A percentile compares a stretch with the other conserved stretches of the same genome.
phyloP scores from a whole-genome alignment of 2,888 invertebrate genomes.

The Eudemis profundana region DNA sequence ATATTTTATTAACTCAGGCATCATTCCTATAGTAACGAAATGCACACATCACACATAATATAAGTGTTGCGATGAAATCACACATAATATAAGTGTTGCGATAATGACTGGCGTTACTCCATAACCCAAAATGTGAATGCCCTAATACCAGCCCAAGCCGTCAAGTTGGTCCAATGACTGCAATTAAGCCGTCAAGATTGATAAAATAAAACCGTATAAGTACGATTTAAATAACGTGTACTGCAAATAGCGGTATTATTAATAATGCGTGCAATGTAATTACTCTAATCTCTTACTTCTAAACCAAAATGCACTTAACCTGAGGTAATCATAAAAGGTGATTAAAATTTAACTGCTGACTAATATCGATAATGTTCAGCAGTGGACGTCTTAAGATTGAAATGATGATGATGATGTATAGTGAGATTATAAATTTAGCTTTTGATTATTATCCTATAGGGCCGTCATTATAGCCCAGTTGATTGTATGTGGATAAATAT shows the following conservation, averaged over 20 bases:
- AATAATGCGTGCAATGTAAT: constrained; percentile 12
- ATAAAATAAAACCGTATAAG: constrained; percentile 10
- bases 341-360: not conserved
- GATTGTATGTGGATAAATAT: no score
- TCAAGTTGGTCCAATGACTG: not conserved
- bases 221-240: not conserved
- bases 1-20: no score
- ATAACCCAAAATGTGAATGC: no score
- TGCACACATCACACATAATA: no score
- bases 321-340: no score
- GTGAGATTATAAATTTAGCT: no score
- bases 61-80: not conserved
- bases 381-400: no score
- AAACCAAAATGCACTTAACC: constrained; percentile 4
- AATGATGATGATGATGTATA: no score
- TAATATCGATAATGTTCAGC: not conserved
- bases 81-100: not conserved
- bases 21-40: no score
- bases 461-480: no score
- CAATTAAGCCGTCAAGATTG: constrained; percentile 27
- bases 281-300: not conserved
- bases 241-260: not conserved
- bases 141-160: not conserved
- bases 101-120: not conserved
- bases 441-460: no score